Percentiles rank a stretch among this genome's conserved stretches.
phyloP scores from a whole-genome alignment of 2,888 invertebrate species.

The Ennomos fuscantarius region DNA sequence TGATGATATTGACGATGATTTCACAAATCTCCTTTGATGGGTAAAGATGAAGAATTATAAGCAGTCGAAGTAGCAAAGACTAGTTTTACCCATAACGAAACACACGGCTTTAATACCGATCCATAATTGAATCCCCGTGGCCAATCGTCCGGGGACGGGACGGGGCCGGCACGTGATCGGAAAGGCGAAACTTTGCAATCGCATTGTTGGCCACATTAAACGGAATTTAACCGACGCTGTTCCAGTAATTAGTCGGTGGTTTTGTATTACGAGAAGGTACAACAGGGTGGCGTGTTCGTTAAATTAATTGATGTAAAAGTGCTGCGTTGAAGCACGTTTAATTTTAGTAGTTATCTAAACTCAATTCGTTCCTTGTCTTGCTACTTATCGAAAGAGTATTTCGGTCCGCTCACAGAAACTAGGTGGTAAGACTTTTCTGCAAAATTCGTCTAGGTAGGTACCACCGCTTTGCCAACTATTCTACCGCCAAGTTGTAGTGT shows the following conservation, averaged over 20 bases:
- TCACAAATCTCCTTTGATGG: too few relatives aligned
- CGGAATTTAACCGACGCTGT: conserved; percentile 17
- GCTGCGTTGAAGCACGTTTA: too few relatives aligned
- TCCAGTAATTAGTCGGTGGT: conserved; percentile 17
- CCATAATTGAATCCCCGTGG: conserved; percentile 25
- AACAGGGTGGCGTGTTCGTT: not conserved
- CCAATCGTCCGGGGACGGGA: conserved; percentile 24
- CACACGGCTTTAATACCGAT: conserved; percentile 23
- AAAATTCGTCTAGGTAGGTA: too few relatives aligned
- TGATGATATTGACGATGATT: too few relatives aligned
- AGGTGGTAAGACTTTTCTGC: too few relatives aligned
- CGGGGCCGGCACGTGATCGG: conserved; percentile 28
- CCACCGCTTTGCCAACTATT: too few relatives aligned
- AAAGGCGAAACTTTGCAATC: conserved; percentile 20
- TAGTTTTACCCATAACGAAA: conserved; percentile 10
- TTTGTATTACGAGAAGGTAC: not conserved
- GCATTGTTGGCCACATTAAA: conserved; percentile 21
- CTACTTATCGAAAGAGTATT: too few relatives aligned
- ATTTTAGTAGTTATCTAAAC: too few relatives aligned
- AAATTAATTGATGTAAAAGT: not conserved
- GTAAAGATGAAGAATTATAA: not conserved
- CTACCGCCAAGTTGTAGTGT: too few relatives aligned
- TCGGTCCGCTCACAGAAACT: too few relatives aligned
- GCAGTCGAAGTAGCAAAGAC: not conserved
- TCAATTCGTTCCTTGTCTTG: too few relatives aligned